Conservation (phyloP, 2,797 vertebrate genomes). For the Euthynnus affinis region DNA sequence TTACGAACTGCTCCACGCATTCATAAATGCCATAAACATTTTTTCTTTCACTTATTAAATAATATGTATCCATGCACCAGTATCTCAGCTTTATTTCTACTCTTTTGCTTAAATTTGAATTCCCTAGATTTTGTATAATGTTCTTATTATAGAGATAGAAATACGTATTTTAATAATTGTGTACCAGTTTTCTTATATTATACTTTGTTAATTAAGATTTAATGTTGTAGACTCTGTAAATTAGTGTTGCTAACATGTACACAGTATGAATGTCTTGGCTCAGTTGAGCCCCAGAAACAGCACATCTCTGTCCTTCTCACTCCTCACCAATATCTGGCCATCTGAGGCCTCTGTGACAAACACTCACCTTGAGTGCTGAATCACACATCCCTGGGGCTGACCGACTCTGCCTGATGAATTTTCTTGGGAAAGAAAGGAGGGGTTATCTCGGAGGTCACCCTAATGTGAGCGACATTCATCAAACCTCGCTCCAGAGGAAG, state of each 20-base stretch:
- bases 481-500: conserved; percentile 82
- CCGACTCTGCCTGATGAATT: conserved; percentile 85
- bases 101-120: background rate
- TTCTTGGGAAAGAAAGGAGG: conserved; percentile 81
- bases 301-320: conserved; percentile 63
- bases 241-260: background rate
- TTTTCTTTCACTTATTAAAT: conserved; percentile 1
- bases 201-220: background rate
- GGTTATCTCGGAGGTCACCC: conserved; percentile 86
- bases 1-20: background rate
- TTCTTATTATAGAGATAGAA: background rate
- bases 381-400: conserved; percentile 81
- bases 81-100: background rate
- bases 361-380: conserved; percentile 88
- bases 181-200: background rate
- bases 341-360: conserved; percentile 85
- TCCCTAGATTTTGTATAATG: background rate
- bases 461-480: conserved; percentile 86
- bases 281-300: conserved; percentile 43
- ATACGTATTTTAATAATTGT: background rate
- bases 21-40: conserved; percentile 4
- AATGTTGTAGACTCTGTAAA: background rate
- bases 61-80: background rate
- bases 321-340: conserved; percentile 73
- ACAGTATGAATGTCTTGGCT: background rate